Evolutionary conservation across 2,888 invertebrate species (phyloP), one percentile per base, ranked within the genome.

Genomic region (Ennomos erosarius): DNA sequence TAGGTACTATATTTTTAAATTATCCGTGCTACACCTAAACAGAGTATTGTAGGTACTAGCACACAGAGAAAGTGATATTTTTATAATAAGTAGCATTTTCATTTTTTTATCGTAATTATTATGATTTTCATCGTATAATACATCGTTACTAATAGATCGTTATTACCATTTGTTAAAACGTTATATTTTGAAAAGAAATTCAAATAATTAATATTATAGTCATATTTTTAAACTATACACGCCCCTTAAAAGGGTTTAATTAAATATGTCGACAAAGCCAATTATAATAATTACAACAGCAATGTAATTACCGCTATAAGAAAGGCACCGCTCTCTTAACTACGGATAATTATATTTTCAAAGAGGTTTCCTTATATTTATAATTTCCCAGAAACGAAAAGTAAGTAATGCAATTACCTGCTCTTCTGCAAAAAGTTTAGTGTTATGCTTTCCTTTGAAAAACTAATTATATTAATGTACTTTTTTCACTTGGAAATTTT

Each of bases 241-340:
- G 10, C 74, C 73, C 84, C 84, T 85, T 84, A 84, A 84, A 81
- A 71, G 71, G 76, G 81, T 78, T 64, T 82, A 80, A 86, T 87
- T 85, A 81, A 84, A 83, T 85, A 88, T 87, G 85, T 87, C 84
- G 76, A 76, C 79, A 73, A 84, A 84, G 79, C 83, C 89, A 85
- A 91, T 91, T 91, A 90, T 82, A 73, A 87, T 90, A 91, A 91
- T 91, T 88, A 90, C 83, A 75, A 71, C 74, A 79, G 78, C 84
- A 73, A 81, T 78, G 73, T 91, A 87, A 90, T 90, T 89, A 90
- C 79, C 68, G 67, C 75, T 76, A 81, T 79, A 85, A 85, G 82
- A 86, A 84, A 83, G 80, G 78, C 79, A 81, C 72, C 74, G 74
- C 68, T 75, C 72, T 85, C 81, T 76, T 83, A 81, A 85, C 79